A percentile compares a stretch with the other conserved stretches of the same genome.
Evolutionary conservation across 2,888 invertebrate genomes (phyloP).

Genomic region (Megastigmus dorsalis): DNA sequence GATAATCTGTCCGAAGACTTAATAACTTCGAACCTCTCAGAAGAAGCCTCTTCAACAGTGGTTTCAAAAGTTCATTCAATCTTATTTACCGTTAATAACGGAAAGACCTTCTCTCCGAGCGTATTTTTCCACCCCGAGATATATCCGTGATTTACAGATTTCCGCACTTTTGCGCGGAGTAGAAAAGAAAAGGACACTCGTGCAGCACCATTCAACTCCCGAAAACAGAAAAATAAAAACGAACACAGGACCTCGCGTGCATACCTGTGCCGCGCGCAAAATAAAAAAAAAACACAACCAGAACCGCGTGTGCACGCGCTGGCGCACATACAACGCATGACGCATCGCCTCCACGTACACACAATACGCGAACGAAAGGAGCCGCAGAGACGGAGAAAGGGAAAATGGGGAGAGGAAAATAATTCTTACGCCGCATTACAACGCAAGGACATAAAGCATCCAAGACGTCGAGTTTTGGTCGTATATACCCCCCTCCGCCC

Average conservation of each 20-base stretch:
- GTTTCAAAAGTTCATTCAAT: conserved; percentile 39
- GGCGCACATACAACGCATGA: background rate
- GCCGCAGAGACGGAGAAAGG: background rate
- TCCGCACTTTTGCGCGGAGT: background rate
- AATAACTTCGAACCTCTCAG: conserved; percentile 22
- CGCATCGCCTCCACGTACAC: background rate
- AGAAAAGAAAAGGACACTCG: too few species aligned
- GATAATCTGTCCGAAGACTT: conserved; percentile 19
- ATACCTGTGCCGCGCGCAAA: too few species aligned
- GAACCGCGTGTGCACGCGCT: too few species aligned
- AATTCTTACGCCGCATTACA: conserved; percentile 26
- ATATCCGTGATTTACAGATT: conserved; percentile 22
- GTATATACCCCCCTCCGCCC: background rate
- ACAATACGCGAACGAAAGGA: background rate
- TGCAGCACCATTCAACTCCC: background rate
- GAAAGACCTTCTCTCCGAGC: background rate
- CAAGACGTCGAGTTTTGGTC: conserved; percentile 6
- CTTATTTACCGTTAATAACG: conserved; percentile 46
- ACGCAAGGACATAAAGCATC: conserved; percentile 11
- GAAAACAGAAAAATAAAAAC: background rate
- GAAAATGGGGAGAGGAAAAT: background rate
- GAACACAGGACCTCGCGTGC: too few species aligned
- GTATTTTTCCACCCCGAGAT: conserved; percentile 4
- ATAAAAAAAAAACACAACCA: too few species aligned
- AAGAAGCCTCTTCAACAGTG: background rate